Percentiles rank a stretch among this genome's conserved stretches.
Conservation (phyloP, 1,140 invertebrate species). For the Macrotrachela quadricornifera region DNA sequence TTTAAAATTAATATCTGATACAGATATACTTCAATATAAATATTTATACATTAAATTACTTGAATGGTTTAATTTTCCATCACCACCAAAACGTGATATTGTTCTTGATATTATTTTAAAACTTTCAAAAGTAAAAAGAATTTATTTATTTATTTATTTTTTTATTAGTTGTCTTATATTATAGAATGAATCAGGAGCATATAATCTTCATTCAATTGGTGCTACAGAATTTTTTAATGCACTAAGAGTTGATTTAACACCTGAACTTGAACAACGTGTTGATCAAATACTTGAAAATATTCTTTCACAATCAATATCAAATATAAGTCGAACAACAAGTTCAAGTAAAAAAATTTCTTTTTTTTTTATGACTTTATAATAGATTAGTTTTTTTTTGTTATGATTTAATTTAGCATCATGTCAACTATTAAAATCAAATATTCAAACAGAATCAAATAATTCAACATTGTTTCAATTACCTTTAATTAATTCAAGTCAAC, state of each 20-base stretch:
- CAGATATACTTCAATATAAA: constrained; percentile 24
- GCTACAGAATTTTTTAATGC: constrained; percentile 22
- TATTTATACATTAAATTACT: constrained; percentile 22
- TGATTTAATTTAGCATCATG: no score
- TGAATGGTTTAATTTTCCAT: constrained; percentile 27
- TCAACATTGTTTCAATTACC: no score
- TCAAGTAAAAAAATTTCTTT: no score
- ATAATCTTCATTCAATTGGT: constrained; percentile 21
- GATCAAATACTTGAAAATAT: constrained; percentile 23
- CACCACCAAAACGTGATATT: constrained; percentile 16
- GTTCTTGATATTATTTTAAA: constrained; percentile 11
- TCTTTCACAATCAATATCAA: constrained; percentile 13
- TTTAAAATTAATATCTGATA: constrained; percentile 21
- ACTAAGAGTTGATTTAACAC: constrained; percentile 15
- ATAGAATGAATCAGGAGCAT: constrained; percentile 20
- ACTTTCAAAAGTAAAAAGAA: no score
- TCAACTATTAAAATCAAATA: no score
- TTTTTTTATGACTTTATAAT: no score
- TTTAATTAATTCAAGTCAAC: no score
- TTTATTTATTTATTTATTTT: not conserved
- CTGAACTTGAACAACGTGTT: constrained; percentile 15
- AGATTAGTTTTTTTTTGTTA: no score
- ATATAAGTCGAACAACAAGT: constrained; percentile 6
- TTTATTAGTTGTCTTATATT: not conserved
- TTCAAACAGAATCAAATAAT: no score